A percentile compares a stretch with the other conserved stretches of the same genome.
Evolutionary conservation across 2,797 vertebrate species (phyloP).

Genomic region (Apogon talboti): DNA sequence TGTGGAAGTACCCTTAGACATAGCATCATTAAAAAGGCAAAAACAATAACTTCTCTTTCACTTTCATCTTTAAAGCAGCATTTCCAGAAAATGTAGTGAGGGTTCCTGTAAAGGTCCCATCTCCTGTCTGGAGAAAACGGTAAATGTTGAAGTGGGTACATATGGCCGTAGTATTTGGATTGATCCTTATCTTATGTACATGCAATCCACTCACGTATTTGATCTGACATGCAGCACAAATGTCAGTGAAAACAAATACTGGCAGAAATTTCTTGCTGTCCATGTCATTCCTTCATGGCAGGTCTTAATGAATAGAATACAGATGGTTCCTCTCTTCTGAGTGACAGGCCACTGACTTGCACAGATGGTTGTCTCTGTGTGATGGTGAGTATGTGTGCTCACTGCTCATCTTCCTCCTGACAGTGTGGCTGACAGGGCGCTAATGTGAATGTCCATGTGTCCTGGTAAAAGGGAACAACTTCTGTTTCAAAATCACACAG

Average conservation of each 20-base stretch:
- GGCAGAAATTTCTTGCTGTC: slow-evolving; percentile 8
- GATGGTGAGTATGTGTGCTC: slow-evolving; percentile 18
- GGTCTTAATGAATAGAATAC: slow-evolving; percentile 15
- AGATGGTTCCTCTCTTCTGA: slow-evolving; percentile 19
- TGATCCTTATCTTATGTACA: background rate
- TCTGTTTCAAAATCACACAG: slow-evolving; percentile 53
- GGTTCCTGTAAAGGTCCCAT: background rate
- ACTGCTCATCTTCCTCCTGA: slow-evolving; percentile 25
- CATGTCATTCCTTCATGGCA: slow-evolving; percentile 6
- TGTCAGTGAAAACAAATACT: background rate
- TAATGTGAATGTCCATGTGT: slow-evolving; percentile 68
- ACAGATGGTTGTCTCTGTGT: slow-evolving; percentile 52
- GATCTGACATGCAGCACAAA: background rate
- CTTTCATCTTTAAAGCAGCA: background rate
- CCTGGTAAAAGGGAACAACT: slow-evolving; percentile 55
- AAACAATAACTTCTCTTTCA: background rate
- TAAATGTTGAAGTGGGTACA: background rate
- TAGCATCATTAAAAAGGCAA: background rate
- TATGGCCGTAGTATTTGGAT: background rate
- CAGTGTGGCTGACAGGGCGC: slow-evolving; percentile 58
- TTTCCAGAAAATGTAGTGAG: background rate
- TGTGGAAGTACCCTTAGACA: too few species aligned
- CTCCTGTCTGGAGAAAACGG: background rate
- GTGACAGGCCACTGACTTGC: slow-evolving; percentile 38
- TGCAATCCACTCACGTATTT: slow-evolving; percentile 12